Base-by-base conservation (phyloP, 2,888 invertebrate genomes). In the Acheta domesticus region DNA sequence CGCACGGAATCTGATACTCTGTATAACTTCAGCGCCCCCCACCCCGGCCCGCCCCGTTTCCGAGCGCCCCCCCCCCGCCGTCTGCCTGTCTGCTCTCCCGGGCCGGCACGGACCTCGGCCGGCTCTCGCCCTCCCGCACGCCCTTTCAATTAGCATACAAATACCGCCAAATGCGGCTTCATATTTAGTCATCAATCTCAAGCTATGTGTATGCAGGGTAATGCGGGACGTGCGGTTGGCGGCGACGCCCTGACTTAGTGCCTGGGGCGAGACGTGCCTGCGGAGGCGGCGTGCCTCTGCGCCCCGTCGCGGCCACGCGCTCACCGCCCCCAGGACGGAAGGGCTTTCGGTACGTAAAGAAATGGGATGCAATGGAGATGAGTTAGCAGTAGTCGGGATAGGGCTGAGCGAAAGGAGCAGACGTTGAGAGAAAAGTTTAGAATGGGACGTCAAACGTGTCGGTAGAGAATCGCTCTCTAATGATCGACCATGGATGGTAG, bases 1-100 rank as follows among this genome's bases (percentile, higher is more conserved):
- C 62, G 62, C 62, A 62, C 62, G 62, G 62, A 62, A 62, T 62
- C 62, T 62, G 62, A 62, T 62, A 62, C 62, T 62, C 62, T 62
- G 62, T 62, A 16, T 62, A 62, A 62, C 62, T 62, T 62, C 62
- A 62, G 62, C 16, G n/a, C 62, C 16, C n/a, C 62, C 62, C 62
- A 0, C 36, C 36, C 5, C 5, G 5, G 11, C n/a, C 62, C 14
- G 14, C n/a, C 62, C 62, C n/a, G 5, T n/a, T n/a, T 3, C n/a
- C 62, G 16, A n/a, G 14, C n/a, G 3, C 62, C 3, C 12, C 16
- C 1, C n/a, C 12, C 62, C 16, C 0, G 0, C 36, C 8, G 8
- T 36, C 36, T 8, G 16, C 62, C n/a, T 19, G 62, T 16, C 62
- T 19, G 14, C n/a, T 2, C 62, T n/a, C n/a, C n/a, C 12, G 16